Percentiles rank a stretch among this genome's conserved stretches.
phyloP scores from a whole-genome alignment of 1,140 invertebrate genomes.

The Anadara kagoshimensis region DNA sequence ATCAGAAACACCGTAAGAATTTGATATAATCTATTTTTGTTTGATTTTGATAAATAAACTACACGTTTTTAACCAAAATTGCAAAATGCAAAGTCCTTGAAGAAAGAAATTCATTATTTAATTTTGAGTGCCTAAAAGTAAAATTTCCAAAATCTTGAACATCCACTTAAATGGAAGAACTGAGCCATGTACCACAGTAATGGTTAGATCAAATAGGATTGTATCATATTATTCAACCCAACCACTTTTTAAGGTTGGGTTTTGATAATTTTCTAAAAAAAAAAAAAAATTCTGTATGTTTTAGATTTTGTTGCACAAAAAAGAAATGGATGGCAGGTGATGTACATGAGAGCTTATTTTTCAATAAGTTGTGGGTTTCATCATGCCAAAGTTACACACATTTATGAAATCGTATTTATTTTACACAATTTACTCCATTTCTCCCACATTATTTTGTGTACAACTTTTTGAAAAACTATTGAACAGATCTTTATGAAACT shows the following conservation, averaged over 20 bases:
- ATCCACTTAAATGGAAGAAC: neutral
- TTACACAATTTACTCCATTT: neutral
- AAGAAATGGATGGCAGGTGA: too few species aligned
- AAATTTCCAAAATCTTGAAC: neutral
- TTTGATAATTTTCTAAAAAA: too few species aligned
- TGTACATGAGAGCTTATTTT: too few species aligned
- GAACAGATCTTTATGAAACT: too few species aligned
- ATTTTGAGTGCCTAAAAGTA: neutral
- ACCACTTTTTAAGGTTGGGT: neutral
- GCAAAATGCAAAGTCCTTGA: neutral
- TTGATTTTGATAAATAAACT: neutral
- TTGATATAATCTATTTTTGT: neutral
- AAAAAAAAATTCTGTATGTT: too few species aligned
- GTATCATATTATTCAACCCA: neutral
- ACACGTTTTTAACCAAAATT: neutral
- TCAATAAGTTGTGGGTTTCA: too few species aligned
- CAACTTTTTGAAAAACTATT: too few species aligned
- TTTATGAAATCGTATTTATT: neutral
- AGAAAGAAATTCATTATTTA: neutral
- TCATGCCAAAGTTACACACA: neutral
- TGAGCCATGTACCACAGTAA: neutral
- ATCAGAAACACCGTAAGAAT: conserved; percentile 45
- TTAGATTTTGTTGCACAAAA: too few species aligned
- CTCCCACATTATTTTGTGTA: too few species aligned
- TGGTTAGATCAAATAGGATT: too few species aligned